Evolutionary conservation across 2,797 vertebrate species (phyloP).

Genomic region (Pseudopleuronectes americanus): DNA sequence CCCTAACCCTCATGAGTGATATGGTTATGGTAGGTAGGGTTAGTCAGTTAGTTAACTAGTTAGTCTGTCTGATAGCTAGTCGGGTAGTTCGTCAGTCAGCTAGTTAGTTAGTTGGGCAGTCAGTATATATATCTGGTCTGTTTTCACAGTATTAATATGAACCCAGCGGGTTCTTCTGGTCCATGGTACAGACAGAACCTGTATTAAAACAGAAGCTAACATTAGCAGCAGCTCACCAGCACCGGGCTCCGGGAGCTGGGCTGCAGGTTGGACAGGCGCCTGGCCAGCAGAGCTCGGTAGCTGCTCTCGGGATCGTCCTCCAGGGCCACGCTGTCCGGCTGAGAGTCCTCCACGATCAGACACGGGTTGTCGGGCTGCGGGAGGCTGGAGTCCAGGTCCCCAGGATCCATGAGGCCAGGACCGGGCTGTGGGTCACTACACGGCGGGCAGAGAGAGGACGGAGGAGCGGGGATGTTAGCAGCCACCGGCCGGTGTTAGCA

Average conservation of each 20-base stretch:
- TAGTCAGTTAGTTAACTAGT: too few relatives aligned
- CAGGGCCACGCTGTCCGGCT: slow-evolving; percentile 87
- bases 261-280: slow-evolving; percentile 86
- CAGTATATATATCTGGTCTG: too few relatives aligned
- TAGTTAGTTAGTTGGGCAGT: too few relatives aligned
- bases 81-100: too few relatives aligned
- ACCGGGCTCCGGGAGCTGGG: slow-evolving; percentile 86
- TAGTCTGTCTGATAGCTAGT: too few relatives aligned
- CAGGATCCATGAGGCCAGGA: slow-evolving; percentile 85
- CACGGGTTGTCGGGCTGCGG: slow-evolving; percentile 89
- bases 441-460: not conserved
- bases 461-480: not conserved
- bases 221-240: slow-evolving; percentile 79
- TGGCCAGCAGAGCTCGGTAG: slow-evolving; percentile 84
- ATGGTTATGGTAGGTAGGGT: too few relatives aligned
- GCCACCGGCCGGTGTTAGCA: slow-evolving; percentile 18
- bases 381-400: slow-evolving; percentile 88
- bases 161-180: too few relatives aligned
- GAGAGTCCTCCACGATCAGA: slow-evolving; percentile 94
- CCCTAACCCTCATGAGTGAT: too few relatives aligned
- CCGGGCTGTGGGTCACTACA: slow-evolving; percentile 27
- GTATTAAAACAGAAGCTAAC: too few relatives aligned
- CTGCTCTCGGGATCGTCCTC: slow-evolving; percentile 88
- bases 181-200: too few relatives aligned
- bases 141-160: too few relatives aligned